Base-by-base conservation (phyloP, 1,140 invertebrate genomes). In the Ceratosolen fusciceps region DNA sequence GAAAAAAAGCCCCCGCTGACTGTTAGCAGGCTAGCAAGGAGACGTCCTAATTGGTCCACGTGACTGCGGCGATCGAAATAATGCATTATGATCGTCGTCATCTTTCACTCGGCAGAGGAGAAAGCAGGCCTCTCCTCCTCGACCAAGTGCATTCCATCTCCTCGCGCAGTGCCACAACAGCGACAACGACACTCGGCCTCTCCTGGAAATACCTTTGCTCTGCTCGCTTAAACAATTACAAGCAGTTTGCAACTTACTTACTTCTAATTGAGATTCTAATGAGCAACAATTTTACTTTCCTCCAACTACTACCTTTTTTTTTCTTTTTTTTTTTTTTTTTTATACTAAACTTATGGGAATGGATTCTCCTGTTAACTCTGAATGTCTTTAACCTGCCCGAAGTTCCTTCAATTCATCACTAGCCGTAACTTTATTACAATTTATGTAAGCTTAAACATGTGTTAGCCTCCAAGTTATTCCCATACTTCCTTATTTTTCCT, bases 91-190 rank as follows among this genome's bases (percentile, higher is more conserved):
- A 19, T n/a, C n/a, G n/a, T 54, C 52, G 52, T 54, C 52, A 54
- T 54, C 21, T 54, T 19, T 39, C 29, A 19, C 21, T 39, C 29
- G 26, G 16, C 49, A 3, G 26, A 49, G 52, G 71, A 73, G 71
- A 73, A 73, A 73, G 71, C 39, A 26, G 24, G 4, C 26, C 10
- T 73, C 26, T 52, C 71, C 49, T 26, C 68, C n/a, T n/a, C n/a
- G n/a, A n/a, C 68, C 29, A 73, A 58, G 43, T 26, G 31, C 71
- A 56, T 73, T 73, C 52, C 19, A 58, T 58, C 16, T 72, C 70
- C 1, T 47, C 16, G 16, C 7, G 43, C 16, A 47, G n/a, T 16
- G 43, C 43, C 16, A 16, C 43, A 9, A 16, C 43, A 9, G 43
- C 16, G 8, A 47, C 16, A 47, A n/a, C n/a, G n/a, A n/a, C n/a